Evolutionary conservation across 2,888 invertebrate species (phyloP), one percentile per base, ranked within the genome.

Genomic region (Eupithecia subfuscata): DNA sequence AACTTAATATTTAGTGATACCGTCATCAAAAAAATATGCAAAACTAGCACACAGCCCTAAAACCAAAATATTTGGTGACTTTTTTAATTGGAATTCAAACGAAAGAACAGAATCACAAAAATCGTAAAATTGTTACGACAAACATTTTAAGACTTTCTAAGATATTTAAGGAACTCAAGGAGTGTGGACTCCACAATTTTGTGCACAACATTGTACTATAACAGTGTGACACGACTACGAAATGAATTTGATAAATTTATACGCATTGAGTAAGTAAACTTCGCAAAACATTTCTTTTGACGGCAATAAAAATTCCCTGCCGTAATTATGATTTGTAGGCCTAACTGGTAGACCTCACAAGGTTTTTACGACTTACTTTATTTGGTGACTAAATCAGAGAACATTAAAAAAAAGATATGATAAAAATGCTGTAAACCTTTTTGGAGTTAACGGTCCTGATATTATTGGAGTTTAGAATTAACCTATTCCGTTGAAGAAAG

Each of bases 201-300:
- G 78, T 84, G 83, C 80, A 78, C 82, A 82, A 86, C 87, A 86
- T 85, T 67, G 87, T 86, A 84, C 85, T 87, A 86, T 87, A 88
- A 87, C 80, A 84, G 82, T 84, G 82, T 82, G 82, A 83, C 80
- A 85, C 82, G 80, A 81, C 84, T 84, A 84, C 84, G 82, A 85
- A 84, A 80, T 81, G 70, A 75, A 75, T 72, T 80, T 83, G 83
- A 85, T 83, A 85, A 83, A 86, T 88, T 86, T 87, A 88, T 84
- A 82, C 83, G 81, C 81, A 78, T 84, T 78, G 78, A 84, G 84
- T 79, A 78, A 84, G 82, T 80, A 71, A 77, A 73, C 48, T 78
- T 78, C 84, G 85, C 84, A 72, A 85, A 85, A 84, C 77, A 80
- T 80, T 82, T 78, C 76, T 78, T 83, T 79, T 73, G 71, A 65